Evolutionary conservation across 92 coral and sea anemone species (phyloP).

Genomic region (Isaurus tuberculatus): DNA sequence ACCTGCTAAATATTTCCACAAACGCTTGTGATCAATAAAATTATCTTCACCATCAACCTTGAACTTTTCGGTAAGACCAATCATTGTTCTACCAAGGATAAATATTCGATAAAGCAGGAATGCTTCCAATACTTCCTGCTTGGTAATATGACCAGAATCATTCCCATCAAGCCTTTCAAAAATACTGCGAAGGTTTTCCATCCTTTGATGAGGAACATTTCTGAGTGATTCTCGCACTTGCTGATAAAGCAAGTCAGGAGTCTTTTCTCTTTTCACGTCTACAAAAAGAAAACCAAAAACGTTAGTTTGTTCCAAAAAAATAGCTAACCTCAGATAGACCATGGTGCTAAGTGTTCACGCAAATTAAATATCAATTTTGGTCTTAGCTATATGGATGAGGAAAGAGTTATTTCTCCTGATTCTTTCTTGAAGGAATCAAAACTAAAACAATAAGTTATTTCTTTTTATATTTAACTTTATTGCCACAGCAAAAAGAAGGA

Average conservation of each 20-base stretch:
- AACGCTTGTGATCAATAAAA: conserved; percentile 48
- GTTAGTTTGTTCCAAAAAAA: too few species aligned
- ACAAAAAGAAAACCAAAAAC: background rate
- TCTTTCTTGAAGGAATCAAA: too few species aligned
- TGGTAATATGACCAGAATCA: conserved; percentile 72
- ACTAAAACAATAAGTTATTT: too few species aligned
- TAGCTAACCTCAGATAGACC: too few species aligned
- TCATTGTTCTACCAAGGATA: conserved; percentile 72
- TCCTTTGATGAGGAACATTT: conserved; percentile 63
- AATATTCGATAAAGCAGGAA: conserved; percentile 69
- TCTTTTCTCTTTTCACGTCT: conserved; percentile 42
- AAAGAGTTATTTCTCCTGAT: too few species aligned
- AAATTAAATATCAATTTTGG: too few species aligned
- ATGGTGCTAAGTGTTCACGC: too few species aligned
- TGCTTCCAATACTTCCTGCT: conserved; percentile 66
- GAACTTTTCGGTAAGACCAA: conserved; percentile 69
- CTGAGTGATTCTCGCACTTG: conserved; percentile 65
- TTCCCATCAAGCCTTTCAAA: conserved; percentile 67
- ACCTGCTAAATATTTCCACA: conserved; percentile 74
- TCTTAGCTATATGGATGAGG: too few species aligned
- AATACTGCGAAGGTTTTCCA: conserved; percentile 56
- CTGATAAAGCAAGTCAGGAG: conserved; percentile 55
- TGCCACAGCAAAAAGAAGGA: too few species aligned
- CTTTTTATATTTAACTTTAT: too few species aligned
- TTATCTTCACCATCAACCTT: conserved; percentile 57